phyloP scores from a whole-genome alignment of 2,888 invertebrate species.

The Tineola bisselliella region DNA sequence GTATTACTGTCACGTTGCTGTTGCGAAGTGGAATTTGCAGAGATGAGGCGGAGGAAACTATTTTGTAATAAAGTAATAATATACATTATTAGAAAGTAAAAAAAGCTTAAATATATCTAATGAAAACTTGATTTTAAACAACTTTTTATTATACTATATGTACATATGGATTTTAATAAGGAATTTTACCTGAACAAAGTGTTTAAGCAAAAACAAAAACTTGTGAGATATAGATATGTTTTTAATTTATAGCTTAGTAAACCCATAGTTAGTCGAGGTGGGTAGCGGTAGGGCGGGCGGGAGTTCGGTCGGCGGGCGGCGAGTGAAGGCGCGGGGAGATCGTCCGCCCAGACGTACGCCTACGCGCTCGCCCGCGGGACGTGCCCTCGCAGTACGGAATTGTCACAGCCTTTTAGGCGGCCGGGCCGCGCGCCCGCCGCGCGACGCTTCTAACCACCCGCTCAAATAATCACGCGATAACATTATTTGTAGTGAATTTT shows the following conservation, averaged over 20 bases:
- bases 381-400: constrained; percentile 34
- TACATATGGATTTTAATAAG: too few relatives aligned
- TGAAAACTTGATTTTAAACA: too few relatives aligned
- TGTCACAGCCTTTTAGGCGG: constrained; percentile 55
- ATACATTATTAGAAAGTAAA: too few relatives aligned
- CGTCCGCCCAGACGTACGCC: constrained; percentile 46
- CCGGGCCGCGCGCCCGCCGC: constrained; percentile 49
- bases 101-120: too few relatives aligned
- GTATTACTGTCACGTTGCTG: too few relatives aligned
- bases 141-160: too few relatives aligned
- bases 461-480: neutral
- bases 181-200: too few relatives aligned
- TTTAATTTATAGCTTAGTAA: neutral
- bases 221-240: neutral
- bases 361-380: constrained; percentile 52
- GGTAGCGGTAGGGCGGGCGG: neutral
- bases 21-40: too few relatives aligned
- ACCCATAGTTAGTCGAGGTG: constrained; percentile 1
- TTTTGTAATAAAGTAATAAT: too few relatives aligned
- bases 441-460: constrained; percentile 24
- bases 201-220: too few relatives aligned
- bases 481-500: neutral
- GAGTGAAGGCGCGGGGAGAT: constrained; percentile 23
- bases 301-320: constrained; percentile 14
- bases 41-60: neutral